Evolutionary conservation across 2,797 vertebrate genomes (phyloP), one percentile per base, ranked within the genome.

Genomic region (Galaxias olidus): DNA sequence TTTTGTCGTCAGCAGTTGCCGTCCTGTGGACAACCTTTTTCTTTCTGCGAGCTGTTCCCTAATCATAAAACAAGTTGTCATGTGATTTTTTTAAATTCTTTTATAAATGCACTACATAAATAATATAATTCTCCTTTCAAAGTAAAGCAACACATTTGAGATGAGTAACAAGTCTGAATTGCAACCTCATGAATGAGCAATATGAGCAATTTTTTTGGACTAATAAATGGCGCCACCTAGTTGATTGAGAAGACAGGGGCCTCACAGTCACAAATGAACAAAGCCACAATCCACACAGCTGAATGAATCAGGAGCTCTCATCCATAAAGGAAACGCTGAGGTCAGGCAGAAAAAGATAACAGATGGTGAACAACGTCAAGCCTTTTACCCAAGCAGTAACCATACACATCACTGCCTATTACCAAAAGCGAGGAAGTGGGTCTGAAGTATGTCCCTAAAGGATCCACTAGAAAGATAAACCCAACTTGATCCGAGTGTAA

Each of bases 21-120:
- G 96, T 97, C 93, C 96, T 95, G 86, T 98, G 96, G 11, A 98
- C 96, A 45, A 98, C 96, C 96, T 98, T 97, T 96, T 96, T 98
- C 96, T 98, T 98, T 85, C 96, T 95, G 78, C 95, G 95, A 52
- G 95, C 96, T 81, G 95, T 94, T 69, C 96, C 96, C 96, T 98
- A 62, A 57, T 6, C 30, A 30, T 30, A 2, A 30, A 3, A 30
- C 6, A 6, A 30, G n/a, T n/a, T n/a, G n/a, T n/a, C n/a, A n/a
- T n/a, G n/a, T n/a, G n/a, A n/a, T n/a, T n/a, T n/a, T n/a, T n/a
- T n/a, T n/a, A n/a, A n/a, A n/a, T n/a, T n/a, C n/a, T n/a, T n/a
- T n/a, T n/a, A n/a, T n/a, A n/a, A n/a, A n/a, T n/a, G n/a, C n/a
- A n/a, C n/a, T n/a, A n/a, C n/a, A n/a, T n/a, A n/a, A n/a, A n/a